Evolutionary conservation across 2,113 vertebrate genomes (phyloP).

Genomic region (Pao palembangensis): DNA sequence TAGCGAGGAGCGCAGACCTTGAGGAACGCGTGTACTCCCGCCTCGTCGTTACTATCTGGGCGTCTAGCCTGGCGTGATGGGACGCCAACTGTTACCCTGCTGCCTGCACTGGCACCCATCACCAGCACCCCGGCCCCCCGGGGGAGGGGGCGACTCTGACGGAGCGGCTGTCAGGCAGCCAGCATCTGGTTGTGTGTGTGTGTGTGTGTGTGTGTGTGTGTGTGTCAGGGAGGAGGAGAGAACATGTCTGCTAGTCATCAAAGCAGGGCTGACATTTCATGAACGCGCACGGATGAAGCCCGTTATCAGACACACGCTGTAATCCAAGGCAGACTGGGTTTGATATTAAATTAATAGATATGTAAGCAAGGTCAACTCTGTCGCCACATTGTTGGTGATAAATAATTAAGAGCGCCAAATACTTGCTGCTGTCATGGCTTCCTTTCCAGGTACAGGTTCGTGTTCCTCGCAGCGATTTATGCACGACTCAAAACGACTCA

Average conservation of each 20-base stretch:
- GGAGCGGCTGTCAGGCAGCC: slow-evolving; percentile 22
- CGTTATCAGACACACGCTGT: slow-evolving; percentile 22
- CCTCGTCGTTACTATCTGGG: slow-evolving; percentile 77
- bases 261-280: slow-evolving; percentile 33
- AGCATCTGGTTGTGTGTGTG: slow-evolving; percentile 45
- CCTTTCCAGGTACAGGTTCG: not conserved
- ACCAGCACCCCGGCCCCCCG: slow-evolving; percentile 67
- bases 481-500: too few relatives aligned
- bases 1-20: slow-evolving; percentile 68
- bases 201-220: slow-evolving; percentile 43
- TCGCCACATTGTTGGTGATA: not conserved
- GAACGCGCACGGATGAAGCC: slow-evolving; percentile 11
- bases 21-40: slow-evolving; percentile 64
- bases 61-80: slow-evolving; percentile 71
- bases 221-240: slow-evolving; percentile 25
- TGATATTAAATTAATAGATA: slow-evolving; percentile 19
- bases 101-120: slow-evolving; percentile 77
- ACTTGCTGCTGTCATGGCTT: not conserved
- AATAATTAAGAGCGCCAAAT: not conserved
- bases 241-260: slow-evolving; percentile 26
- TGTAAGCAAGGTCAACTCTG: slow-evolving; percentile 18
- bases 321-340: slow-evolving; percentile 22
- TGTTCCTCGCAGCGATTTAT: too few relatives aligned
- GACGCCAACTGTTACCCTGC: slow-evolving; percentile 83
- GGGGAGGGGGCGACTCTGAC: slow-evolving; percentile 54